Evolutionary conservation across 2,113 vertebrate species (phyloP), one percentile per base, ranked within the genome.

Genomic region (Murina feae): DNA sequence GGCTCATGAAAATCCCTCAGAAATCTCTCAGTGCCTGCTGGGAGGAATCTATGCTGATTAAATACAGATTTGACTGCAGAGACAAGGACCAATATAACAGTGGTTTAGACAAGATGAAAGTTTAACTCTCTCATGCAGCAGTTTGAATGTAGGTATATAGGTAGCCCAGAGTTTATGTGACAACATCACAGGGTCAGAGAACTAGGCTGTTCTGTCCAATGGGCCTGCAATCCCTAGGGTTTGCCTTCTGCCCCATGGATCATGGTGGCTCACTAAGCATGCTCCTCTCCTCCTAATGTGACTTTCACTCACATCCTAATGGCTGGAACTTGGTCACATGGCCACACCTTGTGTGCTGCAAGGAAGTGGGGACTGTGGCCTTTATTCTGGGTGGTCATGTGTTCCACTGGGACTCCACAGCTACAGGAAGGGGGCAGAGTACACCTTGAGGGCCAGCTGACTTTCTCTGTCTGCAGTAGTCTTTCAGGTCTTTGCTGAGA

Each of bases 391-490:
- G 18, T 10, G 35, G 49, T 23, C 30, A 1, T 20, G 10, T 32
- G 0, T 21, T 35, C 55, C 37, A 20, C 25, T 60, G 20, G 78
- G 39, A 55, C 32, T 37, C 6, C 20, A 1, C 51, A 13, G 78
- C 30, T 85, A 47, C 88, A n/a, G 35, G 20, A 81, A 94, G 5
- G 55, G 51, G 35, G 23, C 37, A 20, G 32, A 49, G 39, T n/a
- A 5, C 0, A 6, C 37, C 3, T 9, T 0, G 9, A 23, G 11
- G 68, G n/a, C 23, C 10, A 60, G 51, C 5, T 0, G 3, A 12
- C 17, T 21, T 89, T 69, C 2, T 81, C 14, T 85, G 13, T 35
- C 30, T 66, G 49, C 8, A 35, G 0, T 6, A 20, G 8, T 72
- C n/a, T 60, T 55, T 51, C 63, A 23, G n/a, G 30, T 80, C 51